Percentiles rank a stretch among this genome's conserved stretches.
These are phyloP conservation scores for Drosophila picticornis DNA, from an alignment of 2,888 invertebrate genomes.

Conservation along the genomic window DNA sequence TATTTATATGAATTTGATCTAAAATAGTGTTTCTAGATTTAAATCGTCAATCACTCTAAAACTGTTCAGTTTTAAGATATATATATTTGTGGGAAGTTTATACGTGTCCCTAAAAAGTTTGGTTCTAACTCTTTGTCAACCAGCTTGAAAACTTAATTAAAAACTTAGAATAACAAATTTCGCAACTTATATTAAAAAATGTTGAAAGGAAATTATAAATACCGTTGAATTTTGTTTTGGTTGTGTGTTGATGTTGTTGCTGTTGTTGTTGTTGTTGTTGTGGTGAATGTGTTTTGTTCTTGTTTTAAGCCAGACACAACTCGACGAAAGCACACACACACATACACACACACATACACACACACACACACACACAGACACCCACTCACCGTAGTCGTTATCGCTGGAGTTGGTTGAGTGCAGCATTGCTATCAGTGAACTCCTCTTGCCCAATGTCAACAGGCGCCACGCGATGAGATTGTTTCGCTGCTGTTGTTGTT, in stretches of 20 bases:
- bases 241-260: conserved; percentile 56
- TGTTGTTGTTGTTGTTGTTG: conserved; percentile 38
- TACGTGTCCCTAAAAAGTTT: background rate
- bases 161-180: background rate
- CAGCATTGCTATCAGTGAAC: conserved; percentile 21
- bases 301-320: conserved; percentile 44
- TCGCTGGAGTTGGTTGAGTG: conserved; percentile 34
- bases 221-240: conserved; percentile 71
- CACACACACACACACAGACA: conserved; percentile 25
- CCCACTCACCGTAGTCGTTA: conserved; percentile 25
- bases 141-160: background rate
- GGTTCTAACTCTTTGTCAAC: background rate
- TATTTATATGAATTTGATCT: background rate
- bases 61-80: background rate
- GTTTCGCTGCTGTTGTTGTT: conserved; percentile 12
- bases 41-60: background rate
- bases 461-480: conserved; percentile 8
- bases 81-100: background rate
- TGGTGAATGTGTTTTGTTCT: conserved; percentile 46
- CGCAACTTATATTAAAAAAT: background rate
- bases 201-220: conserved; percentile 72
- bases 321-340: conserved; percentile 4
- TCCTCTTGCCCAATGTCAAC: conserved; percentile 16
- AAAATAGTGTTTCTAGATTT: background rate
- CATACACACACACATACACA: conserved; percentile 3